Evolutionary conservation across 2,113 vertebrate genomes (phyloP).

Genomic region (Herpetotheres cachinnans): DNA sequence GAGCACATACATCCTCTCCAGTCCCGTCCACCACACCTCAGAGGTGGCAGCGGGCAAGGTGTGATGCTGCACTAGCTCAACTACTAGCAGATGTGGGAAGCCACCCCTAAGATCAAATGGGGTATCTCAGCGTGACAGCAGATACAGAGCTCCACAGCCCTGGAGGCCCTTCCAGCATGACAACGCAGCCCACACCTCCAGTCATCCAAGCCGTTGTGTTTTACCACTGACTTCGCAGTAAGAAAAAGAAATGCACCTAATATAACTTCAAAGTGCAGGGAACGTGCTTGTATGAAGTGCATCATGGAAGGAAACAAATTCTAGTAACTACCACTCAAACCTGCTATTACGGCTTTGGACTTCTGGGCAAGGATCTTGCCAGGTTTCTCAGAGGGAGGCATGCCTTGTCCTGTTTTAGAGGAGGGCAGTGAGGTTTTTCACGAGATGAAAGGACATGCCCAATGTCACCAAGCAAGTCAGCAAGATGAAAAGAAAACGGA

Average conservation of each 20-base stretch:
- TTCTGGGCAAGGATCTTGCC: not conserved
- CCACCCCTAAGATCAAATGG: not conserved
- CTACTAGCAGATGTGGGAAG: not conserved
- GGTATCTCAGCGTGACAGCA: not conserved
- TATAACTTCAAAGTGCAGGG: not conserved
- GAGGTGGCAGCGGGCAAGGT: not conserved
- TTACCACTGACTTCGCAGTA: not conserved
- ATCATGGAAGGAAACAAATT: not conserved
- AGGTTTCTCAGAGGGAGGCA: not conserved
- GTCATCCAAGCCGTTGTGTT: not conserved
- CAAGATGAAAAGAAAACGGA: not conserved
- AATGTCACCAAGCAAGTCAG: not conserved
- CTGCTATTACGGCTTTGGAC: not conserved
- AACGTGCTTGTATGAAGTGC: fast-evolving
- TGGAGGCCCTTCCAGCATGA: fast-evolving
- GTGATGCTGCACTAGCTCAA: not conserved
- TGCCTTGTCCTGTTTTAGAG: not conserved
- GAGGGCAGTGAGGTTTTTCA: not conserved
- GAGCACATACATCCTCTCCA: not conserved
- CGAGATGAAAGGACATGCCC: fast-evolving
- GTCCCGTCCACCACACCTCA: not conserved
- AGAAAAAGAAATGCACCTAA: not conserved
- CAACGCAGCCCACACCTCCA: fast-evolving
- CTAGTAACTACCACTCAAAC: not conserved
- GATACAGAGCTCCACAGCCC: not conserved